Evolutionary conservation across 2,888 invertebrate genomes (phyloP).

Genomic region (Macrosiphum euphorbiae): DNA sequence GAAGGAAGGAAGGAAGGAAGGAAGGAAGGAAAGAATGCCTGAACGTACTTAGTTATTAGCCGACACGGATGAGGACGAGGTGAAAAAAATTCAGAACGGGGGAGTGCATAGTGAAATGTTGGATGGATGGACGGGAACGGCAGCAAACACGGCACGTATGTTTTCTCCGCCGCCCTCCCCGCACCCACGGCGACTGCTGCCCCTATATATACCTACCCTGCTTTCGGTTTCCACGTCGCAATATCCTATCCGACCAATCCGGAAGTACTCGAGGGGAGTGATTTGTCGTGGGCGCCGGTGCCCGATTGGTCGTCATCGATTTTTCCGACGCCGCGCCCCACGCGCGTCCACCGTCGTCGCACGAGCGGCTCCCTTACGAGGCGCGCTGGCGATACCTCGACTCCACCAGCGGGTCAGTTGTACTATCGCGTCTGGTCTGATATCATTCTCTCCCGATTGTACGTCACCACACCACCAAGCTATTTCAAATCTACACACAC

Average conservation of each 20-base stretch:
- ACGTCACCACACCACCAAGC: not conserved
- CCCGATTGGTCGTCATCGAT: slow-evolving; percentile 67
- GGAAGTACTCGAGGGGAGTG: slow-evolving; percentile 65
- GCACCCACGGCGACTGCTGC: not conserved
- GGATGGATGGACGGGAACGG: slow-evolving; percentile 44
- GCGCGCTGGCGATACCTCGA: slow-evolving; percentile 68
- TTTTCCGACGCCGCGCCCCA: slow-evolving; percentile 70
- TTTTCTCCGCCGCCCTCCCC: slow-evolving; percentile 5
- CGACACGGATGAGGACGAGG: slow-evolving; percentile 44
- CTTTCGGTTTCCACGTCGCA: slow-evolving; percentile 45
- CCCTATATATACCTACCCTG: not conserved
- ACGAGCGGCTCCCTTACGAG: slow-evolving; percentile 71
- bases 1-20: slow-evolving; percentile 58
- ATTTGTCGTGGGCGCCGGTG: slow-evolving; percentile 62
- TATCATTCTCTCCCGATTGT: slow-evolving; percentile 22
- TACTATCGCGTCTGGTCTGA: slow-evolving; percentile 66
- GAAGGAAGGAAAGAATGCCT: slow-evolving; percentile 66
- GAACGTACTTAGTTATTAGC: slow-evolving; percentile 61
- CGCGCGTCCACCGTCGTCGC: slow-evolving; percentile 71
- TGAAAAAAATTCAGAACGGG: slow-evolving; percentile 17
- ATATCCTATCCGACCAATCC: slow-evolving; percentile 62
- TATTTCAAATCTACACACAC: not conserved
- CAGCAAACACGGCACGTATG: slow-evolving; percentile 61
- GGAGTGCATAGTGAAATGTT: slow-evolving; percentile 34
- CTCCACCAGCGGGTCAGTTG: slow-evolving; percentile 66